These are phyloP conservation scores for Spermophilus dauricus DNA, from an alignment of 2,113 vertebrate species.

Conservation along the genomic window DNA sequence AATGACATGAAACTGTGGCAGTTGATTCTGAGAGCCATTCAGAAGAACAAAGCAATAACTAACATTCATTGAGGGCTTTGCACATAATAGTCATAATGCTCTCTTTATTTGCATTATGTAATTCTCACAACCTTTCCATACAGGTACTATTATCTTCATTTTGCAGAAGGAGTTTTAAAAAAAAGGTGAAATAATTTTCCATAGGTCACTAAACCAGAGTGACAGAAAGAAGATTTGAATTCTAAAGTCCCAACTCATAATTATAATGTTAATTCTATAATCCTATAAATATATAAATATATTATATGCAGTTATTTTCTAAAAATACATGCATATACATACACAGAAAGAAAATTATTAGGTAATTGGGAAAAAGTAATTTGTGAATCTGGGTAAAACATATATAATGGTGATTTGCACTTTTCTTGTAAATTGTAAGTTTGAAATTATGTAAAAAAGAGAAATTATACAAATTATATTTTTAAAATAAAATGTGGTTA, in stretches of 20 bases:
- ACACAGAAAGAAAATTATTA: not conserved
- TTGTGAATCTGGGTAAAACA: not conserved
- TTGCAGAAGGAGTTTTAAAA: not conserved
- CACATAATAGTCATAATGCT: not conserved
- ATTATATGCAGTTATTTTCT: not conserved
- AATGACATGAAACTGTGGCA: not conserved
- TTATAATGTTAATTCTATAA: not conserved
- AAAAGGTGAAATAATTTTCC: not conserved
- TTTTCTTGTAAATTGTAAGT: not conserved
- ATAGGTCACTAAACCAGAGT: not conserved
- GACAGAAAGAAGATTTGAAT: not conserved
- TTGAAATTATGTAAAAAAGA: not conserved
- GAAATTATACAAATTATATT: not conserved
- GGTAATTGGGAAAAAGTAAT: not conserved
- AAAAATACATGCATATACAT: not conserved
- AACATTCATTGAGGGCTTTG: not conserved
- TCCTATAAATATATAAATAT: not conserved
- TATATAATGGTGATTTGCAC: not conserved
- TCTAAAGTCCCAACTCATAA: not conserved
- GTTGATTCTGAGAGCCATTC: not conserved
- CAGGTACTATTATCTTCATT: not conserved
- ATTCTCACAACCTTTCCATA: not conserved
- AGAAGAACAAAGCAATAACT: not conserved
- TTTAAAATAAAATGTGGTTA: not conserved
- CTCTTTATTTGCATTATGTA: not conserved